phyloP scores from a whole-genome alignment of 2,113 vertebrate genomes.

The Pogona vitticeps region DNA sequence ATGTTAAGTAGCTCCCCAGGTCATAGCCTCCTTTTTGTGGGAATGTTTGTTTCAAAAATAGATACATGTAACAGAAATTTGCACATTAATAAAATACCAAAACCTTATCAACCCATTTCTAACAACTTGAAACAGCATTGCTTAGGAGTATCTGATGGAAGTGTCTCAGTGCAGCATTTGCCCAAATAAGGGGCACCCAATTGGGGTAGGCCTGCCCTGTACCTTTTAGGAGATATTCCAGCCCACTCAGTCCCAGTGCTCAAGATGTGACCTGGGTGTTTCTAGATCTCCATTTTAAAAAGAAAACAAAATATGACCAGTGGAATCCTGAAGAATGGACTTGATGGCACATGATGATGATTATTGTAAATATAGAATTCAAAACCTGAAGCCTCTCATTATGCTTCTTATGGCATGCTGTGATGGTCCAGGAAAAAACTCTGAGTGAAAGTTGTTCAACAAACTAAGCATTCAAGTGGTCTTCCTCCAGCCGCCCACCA shows the following conservation, averaged over 20 bases:
- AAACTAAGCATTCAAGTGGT: neutral
- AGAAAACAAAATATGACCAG: too few relatives aligned
- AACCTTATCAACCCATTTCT: neutral
- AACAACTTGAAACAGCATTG: neutral
- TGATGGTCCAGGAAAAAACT: neutral
- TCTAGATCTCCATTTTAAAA: too few relatives aligned
- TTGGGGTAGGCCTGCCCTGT: too few relatives aligned
- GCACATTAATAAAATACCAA: neutral
- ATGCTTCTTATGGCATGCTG: neutral
- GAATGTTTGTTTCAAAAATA: too few relatives aligned
- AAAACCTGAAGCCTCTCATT: neutral
- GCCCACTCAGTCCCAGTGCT: neutral
- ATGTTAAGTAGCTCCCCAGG: too few relatives aligned
- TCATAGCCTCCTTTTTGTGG: too few relatives aligned
- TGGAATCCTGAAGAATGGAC: too few relatives aligned
- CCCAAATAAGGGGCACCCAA: neutral
- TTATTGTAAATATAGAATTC: neutral
- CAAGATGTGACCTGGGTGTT: neutral
- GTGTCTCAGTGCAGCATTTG: too few relatives aligned
- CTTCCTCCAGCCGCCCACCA: neutral
- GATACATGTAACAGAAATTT: neutral
- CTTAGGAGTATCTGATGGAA: neutral
- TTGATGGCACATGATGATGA: neutral
- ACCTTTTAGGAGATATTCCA: too few relatives aligned
- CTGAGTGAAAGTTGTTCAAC: neutral